Evolutionary conservation across 2,113 vertebrate genomes (phyloP), one percentile per base, ranked within the genome.

Genomic region (Ramphastos sulfuratus): DNA sequence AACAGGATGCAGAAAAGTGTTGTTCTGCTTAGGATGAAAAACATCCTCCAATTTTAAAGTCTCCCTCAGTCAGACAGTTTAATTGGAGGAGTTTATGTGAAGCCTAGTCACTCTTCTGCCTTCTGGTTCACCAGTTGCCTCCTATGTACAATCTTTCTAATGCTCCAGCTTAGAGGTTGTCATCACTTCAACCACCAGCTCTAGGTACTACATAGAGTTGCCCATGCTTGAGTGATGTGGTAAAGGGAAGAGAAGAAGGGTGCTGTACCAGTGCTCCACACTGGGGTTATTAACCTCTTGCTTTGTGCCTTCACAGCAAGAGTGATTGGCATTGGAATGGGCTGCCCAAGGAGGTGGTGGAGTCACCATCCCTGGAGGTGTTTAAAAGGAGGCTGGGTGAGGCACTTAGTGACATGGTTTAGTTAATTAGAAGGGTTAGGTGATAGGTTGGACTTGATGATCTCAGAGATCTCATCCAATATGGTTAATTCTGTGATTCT

Each of bases 281-380:
- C 8, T 46, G 30, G 7, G 6, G 6, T 72, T 46, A 60, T 46
- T 63, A 70, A 70, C 17, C 12, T 67, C 31, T 78, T 7, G 1
- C 9, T 24, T 11, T 4, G 6, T 6, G 4, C 12, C 24, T 69
- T 65, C 0, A 0, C 11, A 5, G 28, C 12, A 42, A 42, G 42
- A 42, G 42, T 42, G 42, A 42, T 15, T 42, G 42, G 13, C 42
- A 42, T 42, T 42, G 15, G 42, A 42, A 42, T 42, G 42, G 42
- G 42, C 42, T 42, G 42, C 42, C 42, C 42, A 42, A 14, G 42
- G 42, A 42, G 42, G 42, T 42, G 42, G 42, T 42, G 42, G 42
- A 42, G 42, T 42, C 42, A 15, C 42, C 42, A 42, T 42, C 42
- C 42, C 42, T 42, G 42, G 42, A 42, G 42, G 42, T 42, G 42